These are phyloP conservation scores for Bos javanicus DNA, from an alignment of 2,113 vertebrate species.

Conservation along the genomic window DNA sequence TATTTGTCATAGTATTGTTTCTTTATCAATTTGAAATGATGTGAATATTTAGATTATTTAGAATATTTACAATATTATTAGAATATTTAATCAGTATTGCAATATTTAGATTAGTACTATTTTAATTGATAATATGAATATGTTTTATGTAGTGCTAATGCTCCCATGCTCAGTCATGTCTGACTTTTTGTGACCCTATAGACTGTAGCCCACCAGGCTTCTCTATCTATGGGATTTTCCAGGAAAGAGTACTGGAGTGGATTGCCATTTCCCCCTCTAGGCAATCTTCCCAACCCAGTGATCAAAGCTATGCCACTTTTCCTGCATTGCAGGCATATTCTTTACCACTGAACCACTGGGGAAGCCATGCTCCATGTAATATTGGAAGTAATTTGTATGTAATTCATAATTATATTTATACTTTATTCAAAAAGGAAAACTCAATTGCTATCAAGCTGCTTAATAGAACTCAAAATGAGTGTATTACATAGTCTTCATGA, in stretches of 20 bases:
- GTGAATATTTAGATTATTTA: background rate
- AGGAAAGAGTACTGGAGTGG: background rate
- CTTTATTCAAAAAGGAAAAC: background rate
- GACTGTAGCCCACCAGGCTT: background rate
- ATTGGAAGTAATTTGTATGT: background rate
- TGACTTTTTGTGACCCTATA: background rate
- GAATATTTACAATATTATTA: background rate
- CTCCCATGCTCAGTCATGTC: background rate
- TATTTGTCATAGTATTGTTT: background rate
- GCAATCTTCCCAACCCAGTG: rapidly evolving
- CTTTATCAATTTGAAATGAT: background rate
- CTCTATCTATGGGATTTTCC: background rate
- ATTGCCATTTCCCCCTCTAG: background rate
- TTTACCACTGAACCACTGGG: background rate
- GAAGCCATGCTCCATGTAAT: background rate
- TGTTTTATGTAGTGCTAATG: background rate
- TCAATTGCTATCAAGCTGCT: background rate
- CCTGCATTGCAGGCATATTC: background rate
- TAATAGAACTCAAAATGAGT: background rate
- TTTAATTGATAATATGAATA: background rate
- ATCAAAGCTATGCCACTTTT: background rate
- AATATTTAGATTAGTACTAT: background rate
- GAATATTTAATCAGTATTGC: background rate
- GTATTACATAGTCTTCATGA: background rate
- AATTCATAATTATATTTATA: background rate